Conservation (phyloP, 53 echinoderm and acorn worm genomes). For the Crossaster papposus region DNA sequence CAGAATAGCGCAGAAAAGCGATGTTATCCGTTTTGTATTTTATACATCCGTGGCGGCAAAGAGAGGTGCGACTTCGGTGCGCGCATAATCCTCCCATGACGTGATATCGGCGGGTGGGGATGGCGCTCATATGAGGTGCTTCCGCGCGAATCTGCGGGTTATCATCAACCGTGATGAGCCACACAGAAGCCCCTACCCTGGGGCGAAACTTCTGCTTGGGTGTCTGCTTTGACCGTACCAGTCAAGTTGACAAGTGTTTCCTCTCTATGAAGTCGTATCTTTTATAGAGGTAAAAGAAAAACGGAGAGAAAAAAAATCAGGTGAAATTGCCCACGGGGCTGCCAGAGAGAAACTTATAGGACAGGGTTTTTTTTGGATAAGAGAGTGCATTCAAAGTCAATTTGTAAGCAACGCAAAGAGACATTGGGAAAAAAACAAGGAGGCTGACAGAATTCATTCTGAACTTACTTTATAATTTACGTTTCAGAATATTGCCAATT, state of each 20-base stretch:
- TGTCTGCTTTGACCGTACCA: background rate
- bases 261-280: background rate
- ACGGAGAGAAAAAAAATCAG: background rate
- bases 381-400: background rate
- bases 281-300: background rate
- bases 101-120: background rate
- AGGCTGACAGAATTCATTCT: background rate
- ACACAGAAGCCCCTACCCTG: background rate
- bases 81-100: background rate
- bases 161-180: too few species aligned
- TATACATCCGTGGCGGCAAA: background rate
- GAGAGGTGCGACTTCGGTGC: background rate
- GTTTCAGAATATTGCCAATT: background rate
- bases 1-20: background rate
- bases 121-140: background rate
- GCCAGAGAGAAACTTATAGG: background rate
- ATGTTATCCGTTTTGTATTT: background rate
- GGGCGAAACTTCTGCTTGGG: background rate
- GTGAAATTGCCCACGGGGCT: background rate
- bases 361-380: background rate
- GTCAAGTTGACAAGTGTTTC: conserved; percentile 6
- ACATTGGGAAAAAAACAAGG: background rate
- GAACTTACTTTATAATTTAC: background rate
- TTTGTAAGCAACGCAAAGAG: background rate
- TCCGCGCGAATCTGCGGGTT: background rate